Base-by-base conservation (phyloP, 2,797 vertebrate genomes). In the Phrynocephalus forsythii region DNA sequence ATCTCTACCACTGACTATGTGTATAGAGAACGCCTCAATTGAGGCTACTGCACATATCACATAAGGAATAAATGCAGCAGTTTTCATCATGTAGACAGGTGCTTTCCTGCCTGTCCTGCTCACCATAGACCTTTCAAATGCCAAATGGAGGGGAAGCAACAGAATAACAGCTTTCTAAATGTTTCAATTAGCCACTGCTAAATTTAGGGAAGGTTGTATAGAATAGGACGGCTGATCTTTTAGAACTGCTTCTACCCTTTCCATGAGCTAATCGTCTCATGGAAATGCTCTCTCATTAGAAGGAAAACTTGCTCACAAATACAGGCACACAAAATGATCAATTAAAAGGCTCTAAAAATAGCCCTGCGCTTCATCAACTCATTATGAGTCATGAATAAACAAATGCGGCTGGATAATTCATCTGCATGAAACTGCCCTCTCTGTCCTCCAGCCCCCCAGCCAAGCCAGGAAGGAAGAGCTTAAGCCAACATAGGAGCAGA, bases 401-500 rank as follows among this genome's bases (percentile, higher is more conserved):
- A 0, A 38, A n/a, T 0, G 18, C 28, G 15, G 75, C 88, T 2
- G 38, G 78, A 86, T 86, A 83, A 73, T 75, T 83, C n/a, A n/a
- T 84, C 5, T 8, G 73, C 0, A 3, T 50, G 86, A 69, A 20
- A 15, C 77, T 81, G 85, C 76, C 69, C 89, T 90, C 72, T 85
- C 79, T 69, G 87, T 85, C 83, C 87, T 85, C 79, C 24, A 85
- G 89, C 77, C 81, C 18, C 38, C 72, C 38, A 6, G 48, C 30
- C 67, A 69, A 13, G 44, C 0, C 0, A 71, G 78, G 72, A 85
- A 79, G 71, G 38, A 76, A 82, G 52, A 82, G 78, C 83, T 81
- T 82, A 50, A n/a, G 68, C 56, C 52, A 68, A 78, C 48, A 68
- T 52, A 50, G 26, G 6, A 52, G 22, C 56, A 28, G 60, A 13